A percentile compares a stretch with the other conserved stretches of the same genome.
Conservation (phyloP, 2,113 vertebrate species). For the Ranitomeya imitator region DNA sequence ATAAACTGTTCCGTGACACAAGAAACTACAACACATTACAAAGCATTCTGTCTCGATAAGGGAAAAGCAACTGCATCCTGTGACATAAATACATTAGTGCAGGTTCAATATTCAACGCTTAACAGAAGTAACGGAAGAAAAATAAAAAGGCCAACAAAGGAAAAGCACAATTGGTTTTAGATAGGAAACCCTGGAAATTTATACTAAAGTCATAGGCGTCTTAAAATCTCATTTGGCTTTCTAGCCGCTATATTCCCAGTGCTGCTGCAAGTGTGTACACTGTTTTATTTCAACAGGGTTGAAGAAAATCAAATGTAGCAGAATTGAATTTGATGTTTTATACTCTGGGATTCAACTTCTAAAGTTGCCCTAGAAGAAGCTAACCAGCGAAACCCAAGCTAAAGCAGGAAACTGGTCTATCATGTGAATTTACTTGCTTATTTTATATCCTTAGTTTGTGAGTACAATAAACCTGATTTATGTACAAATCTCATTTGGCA, state of each 20-base stretch:
- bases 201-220: not conserved
- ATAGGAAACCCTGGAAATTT: not conserved
- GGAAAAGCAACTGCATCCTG: not conserved
- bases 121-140: not conserved
- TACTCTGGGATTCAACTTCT: too few relatives aligned
- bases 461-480: too few relatives aligned
- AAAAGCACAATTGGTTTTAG: not conserved
- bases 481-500: too few relatives aligned
- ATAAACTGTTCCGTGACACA: constrained; percentile 20
- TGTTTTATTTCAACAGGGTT: not conserved
- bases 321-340: too few relatives aligned
- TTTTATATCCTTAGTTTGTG: too few relatives aligned
- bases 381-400: too few relatives aligned
- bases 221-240: not conserved
- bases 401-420: too few relatives aligned
- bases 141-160: not conserved
- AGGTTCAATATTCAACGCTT: not conserved
- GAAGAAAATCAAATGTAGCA: too few relatives aligned
- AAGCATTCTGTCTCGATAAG: constrained; percentile 9
- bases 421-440: too few relatives aligned
- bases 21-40: not conserved
- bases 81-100: not conserved
- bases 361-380: too few relatives aligned
- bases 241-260: not conserved
- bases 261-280: not conserved